phyloP scores from a whole-genome alignment of 1,140 invertebrate species.

The Drosophila nigrodunni region DNA sequence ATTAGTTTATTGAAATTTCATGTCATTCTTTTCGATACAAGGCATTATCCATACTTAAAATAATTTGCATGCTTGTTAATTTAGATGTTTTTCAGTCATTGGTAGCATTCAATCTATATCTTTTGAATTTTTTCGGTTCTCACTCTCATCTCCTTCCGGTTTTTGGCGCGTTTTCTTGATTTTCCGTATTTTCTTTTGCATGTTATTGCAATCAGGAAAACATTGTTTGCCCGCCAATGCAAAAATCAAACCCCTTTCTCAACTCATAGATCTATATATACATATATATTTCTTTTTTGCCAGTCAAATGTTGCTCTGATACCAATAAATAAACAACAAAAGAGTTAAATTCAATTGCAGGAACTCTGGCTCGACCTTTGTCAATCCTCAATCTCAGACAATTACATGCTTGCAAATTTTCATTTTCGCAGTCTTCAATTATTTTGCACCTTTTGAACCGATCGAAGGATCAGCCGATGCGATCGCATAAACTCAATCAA shows the following conservation, averaged over 20 bases:
- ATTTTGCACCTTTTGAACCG: constrained; percentile 80
- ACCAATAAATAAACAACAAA: constrained; percentile 82
- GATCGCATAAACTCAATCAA: constrained; percentile 79
- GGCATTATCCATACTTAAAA: neutral
- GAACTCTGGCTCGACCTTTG: constrained; percentile 60
- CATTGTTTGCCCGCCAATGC: constrained; percentile 68
- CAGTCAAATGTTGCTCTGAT: constrained; percentile 49
- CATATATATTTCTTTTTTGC: constrained; percentile 8
- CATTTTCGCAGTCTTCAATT: constrained; percentile 65
- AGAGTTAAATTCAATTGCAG: constrained; percentile 77
- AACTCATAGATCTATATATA: constrained; percentile 25
- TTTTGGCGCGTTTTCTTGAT: constrained; percentile 62
- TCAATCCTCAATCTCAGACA: constrained; percentile 62
- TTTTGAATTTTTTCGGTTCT: constrained; percentile 1
- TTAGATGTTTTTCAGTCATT: constrained; percentile 7
- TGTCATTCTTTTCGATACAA: neutral
- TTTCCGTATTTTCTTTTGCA: constrained; percentile 61
- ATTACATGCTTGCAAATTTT: constrained; percentile 84
- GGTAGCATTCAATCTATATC: neutral
- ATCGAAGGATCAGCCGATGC: constrained; percentile 49
- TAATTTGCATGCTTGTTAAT: constrained; percentile 38
- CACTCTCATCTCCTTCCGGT: constrained; percentile 1
- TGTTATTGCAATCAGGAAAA: constrained; percentile 76
- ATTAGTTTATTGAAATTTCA: neutral
- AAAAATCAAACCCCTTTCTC: constrained; percentile 67